Base-by-base conservation (phyloP, 2,888 invertebrate genomes). In the Ophion costatus region DNA sequence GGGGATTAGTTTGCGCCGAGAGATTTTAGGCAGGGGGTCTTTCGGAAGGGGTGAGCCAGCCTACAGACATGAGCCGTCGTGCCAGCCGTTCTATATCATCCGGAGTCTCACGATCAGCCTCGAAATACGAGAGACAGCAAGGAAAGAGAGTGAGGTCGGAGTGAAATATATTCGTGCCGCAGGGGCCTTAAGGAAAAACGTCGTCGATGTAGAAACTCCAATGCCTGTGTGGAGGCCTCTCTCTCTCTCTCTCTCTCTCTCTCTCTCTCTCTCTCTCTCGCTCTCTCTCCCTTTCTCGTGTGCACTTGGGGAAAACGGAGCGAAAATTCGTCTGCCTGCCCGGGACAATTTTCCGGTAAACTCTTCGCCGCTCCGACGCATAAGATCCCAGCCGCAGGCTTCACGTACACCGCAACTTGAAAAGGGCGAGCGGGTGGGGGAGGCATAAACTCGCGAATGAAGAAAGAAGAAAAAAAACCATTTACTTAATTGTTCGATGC, bases 291-390 rank as follows among this genome's bases (percentile, higher is more conserved):
- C 71, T 59, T 11, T 20, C 33, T 17, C 57, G 63, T 51, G 77
- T 77, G 77, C 74, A 83, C 61, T 78, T 67, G 29, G 42, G 51
- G 29, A 38, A 73, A 29, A 42, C 22, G 67, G 71, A 75, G 69
- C 63, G 29, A 76, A 83, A 83, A 78, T 14, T 57, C 64, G 67
- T 80, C 80, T 70, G 69, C 45, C 83, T 83, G 83, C 83, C 67
- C 80, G 70, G 83, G 83, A 83, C 83, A 83, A 83, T 83, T 83
- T 83, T 83, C 83, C 59, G 69, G 80, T 75, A 83, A 83, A 83
- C 75, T 71, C 78, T n/a, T 67, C 70, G 75, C 70, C 75, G 70
- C 63, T 75, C 80, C 67, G 64, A 75, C 80, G 80, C 75, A 64
- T 75, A 80, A 64, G 75, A 75, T 66, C 64, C 51, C 63, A 66